Evolutionary conservation across 2,797 vertebrate species (phyloP).

Genomic region (Micropoecilia bifurca): DNA sequence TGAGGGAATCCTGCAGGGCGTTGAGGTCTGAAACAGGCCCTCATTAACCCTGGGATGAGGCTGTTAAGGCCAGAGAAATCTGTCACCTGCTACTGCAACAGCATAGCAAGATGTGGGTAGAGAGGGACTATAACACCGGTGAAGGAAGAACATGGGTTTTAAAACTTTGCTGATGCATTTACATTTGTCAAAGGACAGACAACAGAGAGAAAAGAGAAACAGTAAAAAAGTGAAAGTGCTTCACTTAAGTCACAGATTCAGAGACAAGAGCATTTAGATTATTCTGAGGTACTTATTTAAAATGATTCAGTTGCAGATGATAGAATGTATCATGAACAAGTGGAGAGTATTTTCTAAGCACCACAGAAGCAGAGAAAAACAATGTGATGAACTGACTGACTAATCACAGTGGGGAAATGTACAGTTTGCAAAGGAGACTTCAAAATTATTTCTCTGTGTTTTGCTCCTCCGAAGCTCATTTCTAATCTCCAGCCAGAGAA

Average conservation of each 20-base stretch:
- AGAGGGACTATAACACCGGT: slow-evolving; percentile 56
- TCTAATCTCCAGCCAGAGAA: no score
- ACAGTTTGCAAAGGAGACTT: not conserved
- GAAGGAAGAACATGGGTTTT: slow-evolving; percentile 51
- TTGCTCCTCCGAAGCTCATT: not conserved
- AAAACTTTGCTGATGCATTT: slow-evolving; percentile 24
- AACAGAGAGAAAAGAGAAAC: not conserved
- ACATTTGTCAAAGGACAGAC: slow-evolving; percentile 31
- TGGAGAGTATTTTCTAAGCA: not conserved
- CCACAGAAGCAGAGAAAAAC: not conserved
- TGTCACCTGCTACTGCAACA: slow-evolving; percentile 50
- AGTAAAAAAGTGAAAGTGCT: not conserved
- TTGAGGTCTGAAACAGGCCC: slow-evolving; percentile 63
- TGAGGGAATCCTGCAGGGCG: slow-evolving; percentile 69
- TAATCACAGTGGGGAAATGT: slow-evolving; percentile 2
- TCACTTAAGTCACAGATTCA: not conserved
- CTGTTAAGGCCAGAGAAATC: slow-evolving; percentile 64
- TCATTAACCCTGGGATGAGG: slow-evolving; percentile 73
- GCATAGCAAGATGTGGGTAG: slow-evolving; percentile 49
- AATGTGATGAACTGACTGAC: slow-evolving; percentile 3
- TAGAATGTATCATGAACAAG: not conserved
- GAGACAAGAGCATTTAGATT: not conserved
- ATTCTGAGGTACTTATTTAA: not conserved
- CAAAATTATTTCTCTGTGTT: not conserved
- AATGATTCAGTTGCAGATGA: not conserved